Conservation (phyloP, 2,888 invertebrate genomes). For the Thysanoteuthis rhombus region DNA sequence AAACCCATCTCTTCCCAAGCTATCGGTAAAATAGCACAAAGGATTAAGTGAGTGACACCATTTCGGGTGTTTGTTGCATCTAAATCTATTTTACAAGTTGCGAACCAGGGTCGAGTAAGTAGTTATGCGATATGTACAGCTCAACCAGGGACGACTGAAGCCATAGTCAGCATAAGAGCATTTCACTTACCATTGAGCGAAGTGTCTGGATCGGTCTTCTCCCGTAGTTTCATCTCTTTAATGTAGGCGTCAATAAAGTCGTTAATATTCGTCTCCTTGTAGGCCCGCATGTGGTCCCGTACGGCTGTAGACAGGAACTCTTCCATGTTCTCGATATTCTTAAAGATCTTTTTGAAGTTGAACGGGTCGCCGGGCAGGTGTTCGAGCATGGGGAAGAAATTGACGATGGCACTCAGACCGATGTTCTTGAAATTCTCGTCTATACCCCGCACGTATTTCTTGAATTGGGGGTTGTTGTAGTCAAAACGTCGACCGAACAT, state of each 20-base stretch:
- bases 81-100: no score
- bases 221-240: conserved; percentile 38
- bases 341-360: conserved; percentile 35
- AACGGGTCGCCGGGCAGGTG: conserved; percentile 45
- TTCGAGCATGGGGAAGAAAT: conserved; percentile 41
- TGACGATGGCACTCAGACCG: conserved; percentile 32
- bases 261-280: conserved; percentile 39
- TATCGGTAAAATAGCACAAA: no score
- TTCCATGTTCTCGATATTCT: conserved; percentile 31
- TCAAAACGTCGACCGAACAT: conserved; percentile 39
- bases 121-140: no score
- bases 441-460: conserved; percentile 34
- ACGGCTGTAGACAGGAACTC: conserved; percentile 34
- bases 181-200: conserved; percentile 38
- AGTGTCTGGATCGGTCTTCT: conserved; percentile 32
- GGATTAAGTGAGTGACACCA: no score
- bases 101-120: no score
- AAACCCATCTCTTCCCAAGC: no score
- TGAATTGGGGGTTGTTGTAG: conserved; percentile 38
- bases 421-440: conserved; percentile 35
- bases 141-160: no score
- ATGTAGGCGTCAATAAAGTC: conserved; percentile 49
- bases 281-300: conserved; percentile 35
- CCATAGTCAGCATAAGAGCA: no score
- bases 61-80: no score